These are phyloP conservation scores for Percopsis transmontana DNA, from an alignment of 2,113 vertebrate genomes.

Conservation along the genomic window DNA sequence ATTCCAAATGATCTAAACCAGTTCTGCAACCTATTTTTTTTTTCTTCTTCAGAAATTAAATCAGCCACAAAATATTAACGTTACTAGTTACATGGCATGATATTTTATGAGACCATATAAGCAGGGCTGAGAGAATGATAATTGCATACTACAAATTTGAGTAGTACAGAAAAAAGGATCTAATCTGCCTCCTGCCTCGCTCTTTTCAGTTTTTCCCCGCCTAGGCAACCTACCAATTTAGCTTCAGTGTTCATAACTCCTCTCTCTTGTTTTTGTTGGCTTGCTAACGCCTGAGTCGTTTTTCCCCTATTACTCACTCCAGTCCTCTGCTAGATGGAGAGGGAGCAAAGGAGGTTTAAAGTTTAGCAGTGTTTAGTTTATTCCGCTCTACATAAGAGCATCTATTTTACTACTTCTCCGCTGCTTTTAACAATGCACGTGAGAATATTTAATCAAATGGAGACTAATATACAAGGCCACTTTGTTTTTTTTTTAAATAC, in stretches of 20 bases:
- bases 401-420: neutral
- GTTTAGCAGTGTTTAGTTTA: slow-evolving; percentile 13
- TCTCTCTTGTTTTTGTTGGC: slow-evolving; percentile 53
- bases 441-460: neutral
- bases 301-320: slow-evolving; percentile 27
- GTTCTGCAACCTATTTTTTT: no score
- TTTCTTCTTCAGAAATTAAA: no score
- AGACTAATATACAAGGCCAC: slow-evolving; percentile 9
- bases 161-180: slow-evolving; percentile 23
- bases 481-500: slow-evolving; percentile 12
- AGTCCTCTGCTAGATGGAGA: slow-evolving; percentile 37
- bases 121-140: neutral
- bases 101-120: neutral
- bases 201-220: neutral
- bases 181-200: neutral
- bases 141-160: neutral
- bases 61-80: no score
- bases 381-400: neutral
- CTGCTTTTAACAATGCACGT: slow-evolving; percentile 15
- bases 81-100: neutral
- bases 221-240: no score
- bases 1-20: no score
- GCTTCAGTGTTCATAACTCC: slow-evolving; percentile 29
- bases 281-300: neutral
- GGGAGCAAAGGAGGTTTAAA: slow-evolving; percentile 30